Conservation (phyloP, 2,888 invertebrate species). For the Mesorhabditis spiculigera region DNA sequence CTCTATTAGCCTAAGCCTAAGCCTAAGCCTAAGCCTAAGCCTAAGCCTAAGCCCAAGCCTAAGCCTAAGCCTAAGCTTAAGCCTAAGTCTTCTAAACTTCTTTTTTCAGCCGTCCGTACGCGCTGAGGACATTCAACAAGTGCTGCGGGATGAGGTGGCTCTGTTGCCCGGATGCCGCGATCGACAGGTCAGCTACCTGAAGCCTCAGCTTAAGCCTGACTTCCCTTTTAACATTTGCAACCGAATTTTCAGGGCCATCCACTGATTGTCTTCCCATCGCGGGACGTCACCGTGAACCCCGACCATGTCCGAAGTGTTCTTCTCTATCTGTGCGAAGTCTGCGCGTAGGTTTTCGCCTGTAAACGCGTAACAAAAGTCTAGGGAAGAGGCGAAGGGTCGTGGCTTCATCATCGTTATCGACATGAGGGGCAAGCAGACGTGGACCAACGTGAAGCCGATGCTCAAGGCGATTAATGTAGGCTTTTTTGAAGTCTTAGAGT, state of each 20-base stretch:
- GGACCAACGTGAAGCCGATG: conserved; percentile 94
- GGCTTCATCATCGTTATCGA: conserved; percentile 95
- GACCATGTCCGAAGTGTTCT: conserved; percentile 18
- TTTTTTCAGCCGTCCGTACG: conserved; percentile 20
- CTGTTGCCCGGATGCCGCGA: conserved; percentile 83
- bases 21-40: conserved; percentile 3
- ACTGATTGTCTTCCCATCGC: conserved; percentile 24
- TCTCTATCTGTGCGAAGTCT: neutral
- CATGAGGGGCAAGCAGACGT: conserved; percentile 87
- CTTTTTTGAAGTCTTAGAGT: conserved; percentile 10
- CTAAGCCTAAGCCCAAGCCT: neutral
- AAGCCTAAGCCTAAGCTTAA: neutral
- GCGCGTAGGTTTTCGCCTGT: conserved; percentile 64
- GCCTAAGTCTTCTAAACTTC: conserved; percentile 1
- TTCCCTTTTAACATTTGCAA: neutral
- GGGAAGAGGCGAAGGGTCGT: conserved; percentile 79
- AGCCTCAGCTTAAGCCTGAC: neutral
- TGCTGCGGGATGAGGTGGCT: conserved; percentile 89
- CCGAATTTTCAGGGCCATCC: conserved; percentile 2
- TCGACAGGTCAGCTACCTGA: conserved; percentile 17
- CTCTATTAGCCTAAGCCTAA: neutral
- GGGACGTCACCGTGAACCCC: conserved; percentile 22
- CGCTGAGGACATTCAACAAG: conserved; percentile 86
- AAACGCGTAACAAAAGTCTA: conserved; percentile 69
- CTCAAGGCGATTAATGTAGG: conserved; percentile 74